Percentiles rank a stretch among this genome's conserved stretches.
phyloP scores from a whole-genome alignment of 2,113 vertebrate genomes.

The Notechis scutatus region DNA sequence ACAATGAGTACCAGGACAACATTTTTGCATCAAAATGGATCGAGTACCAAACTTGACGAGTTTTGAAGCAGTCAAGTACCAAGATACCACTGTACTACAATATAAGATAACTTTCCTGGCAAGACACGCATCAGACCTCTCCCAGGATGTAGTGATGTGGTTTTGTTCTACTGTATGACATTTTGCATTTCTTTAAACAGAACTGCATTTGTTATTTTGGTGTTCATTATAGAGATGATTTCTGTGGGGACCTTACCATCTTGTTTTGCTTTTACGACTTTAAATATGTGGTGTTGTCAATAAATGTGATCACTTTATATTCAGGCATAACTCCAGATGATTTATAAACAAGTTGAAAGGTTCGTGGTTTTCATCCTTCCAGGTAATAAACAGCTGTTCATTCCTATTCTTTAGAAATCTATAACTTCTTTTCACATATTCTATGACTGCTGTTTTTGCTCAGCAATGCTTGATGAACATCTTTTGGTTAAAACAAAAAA shows the following conservation, averaged over 20 bases:
- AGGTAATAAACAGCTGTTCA: not conserved
- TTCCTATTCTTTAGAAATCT: not conserved
- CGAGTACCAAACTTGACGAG: not conserved
- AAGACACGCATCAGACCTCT: not conserved
- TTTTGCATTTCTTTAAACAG: not conserved
- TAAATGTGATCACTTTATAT: not conserved
- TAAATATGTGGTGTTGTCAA: not conserved
- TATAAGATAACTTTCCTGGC: not conserved
- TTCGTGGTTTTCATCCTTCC: not conserved
- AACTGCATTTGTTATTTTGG: not conserved
- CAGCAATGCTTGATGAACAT: not conserved
- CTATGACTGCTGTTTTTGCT: not conserved
- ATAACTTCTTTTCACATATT: not conserved
- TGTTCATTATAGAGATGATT: not conserved
- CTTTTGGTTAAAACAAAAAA: not conserved
- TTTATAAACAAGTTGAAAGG: not conserved
- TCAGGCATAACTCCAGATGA: not conserved
- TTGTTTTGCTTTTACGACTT: not conserved
- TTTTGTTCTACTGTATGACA: not conserved
- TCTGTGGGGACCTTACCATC: not conserved
- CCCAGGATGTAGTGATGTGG: not conserved
- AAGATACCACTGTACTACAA: not conserved
- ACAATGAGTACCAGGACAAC: not conserved
- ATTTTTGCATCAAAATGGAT: not conserved
- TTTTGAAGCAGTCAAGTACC: not conserved